Base-by-base conservation (phyloP, 2,797 vertebrate species). In the Clarias laeviceps region DNA sequence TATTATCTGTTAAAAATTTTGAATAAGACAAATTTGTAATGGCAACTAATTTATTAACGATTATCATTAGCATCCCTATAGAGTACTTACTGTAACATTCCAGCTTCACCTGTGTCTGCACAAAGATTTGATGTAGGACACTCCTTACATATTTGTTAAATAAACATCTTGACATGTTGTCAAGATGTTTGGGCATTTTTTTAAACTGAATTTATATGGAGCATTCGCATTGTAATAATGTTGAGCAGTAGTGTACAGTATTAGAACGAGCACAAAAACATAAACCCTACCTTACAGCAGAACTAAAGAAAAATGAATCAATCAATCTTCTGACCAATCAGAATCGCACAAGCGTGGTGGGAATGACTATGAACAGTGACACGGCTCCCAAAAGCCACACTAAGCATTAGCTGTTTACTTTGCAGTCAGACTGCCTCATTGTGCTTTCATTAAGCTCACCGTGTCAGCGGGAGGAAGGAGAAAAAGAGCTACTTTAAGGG, bases 361-460 rank as follows among this genome's bases (percentile, higher is more conserved):
- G 61, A 50, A 65, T 22, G 79, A 68, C 84, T 24, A 57, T 80
- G 78, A 84, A 14, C 61, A 50, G 17, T 32, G 59, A 72, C 81
- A 32, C 11, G 61, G 37, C 54, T 61, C 83, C 65, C 72, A 62
- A 87, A 81, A 84, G 88, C 84, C 70, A 78, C 85, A 59, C 56
- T 79, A 59, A 82, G 83, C 80, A 88, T 89, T 86, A 88, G 86
- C 37, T 29, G 80, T 84, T 87, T 85, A 80, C 62, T 89, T 70
- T 84, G 84, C 88, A 72, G 79, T 84, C 54, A 24, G 64, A 66
- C 77, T 56, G 83, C 74, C 64, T 89, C 89, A 84, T 89, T 89
- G 85, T 88, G 84, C 89, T 86, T 90, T 90, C 86, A 90, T 91
- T 89, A 90, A 87, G 90, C 86, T 88, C 86, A 82, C 85, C 85